Evolutionary conservation across 2,113 vertebrate species (phyloP).

Genomic region (Crotalus horridus): DNA sequence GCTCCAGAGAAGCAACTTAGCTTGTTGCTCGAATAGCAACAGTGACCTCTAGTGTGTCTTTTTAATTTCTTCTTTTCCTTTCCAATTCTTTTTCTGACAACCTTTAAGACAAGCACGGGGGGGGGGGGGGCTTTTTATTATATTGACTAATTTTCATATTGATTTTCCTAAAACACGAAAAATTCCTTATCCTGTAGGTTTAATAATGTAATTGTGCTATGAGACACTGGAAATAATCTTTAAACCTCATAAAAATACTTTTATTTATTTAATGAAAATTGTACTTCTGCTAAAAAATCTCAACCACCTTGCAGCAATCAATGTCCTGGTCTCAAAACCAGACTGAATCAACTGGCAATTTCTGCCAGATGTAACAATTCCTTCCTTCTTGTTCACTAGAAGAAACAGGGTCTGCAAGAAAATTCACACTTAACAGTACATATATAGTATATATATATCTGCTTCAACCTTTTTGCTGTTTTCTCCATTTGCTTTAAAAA

Average conservation of each 20-base stretch:
- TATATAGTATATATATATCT: neutral
- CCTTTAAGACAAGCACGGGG: conserved; percentile 69
- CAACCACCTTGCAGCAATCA: conserved; percentile 47
- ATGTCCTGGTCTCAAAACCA: conserved; percentile 40
- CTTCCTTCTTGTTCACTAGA: conserved; percentile 38
- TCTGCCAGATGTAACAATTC: conserved; percentile 48
- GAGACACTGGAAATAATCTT: neutral
- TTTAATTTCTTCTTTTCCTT: conserved; percentile 53
- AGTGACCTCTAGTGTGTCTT: conserved; percentile 82
- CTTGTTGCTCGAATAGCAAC: conserved; percentile 72
- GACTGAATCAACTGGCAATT: conserved; percentile 44
- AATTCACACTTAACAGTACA: conserved; percentile 34
- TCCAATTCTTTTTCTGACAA: conserved; percentile 63
- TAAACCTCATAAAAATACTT: conserved; percentile 51
- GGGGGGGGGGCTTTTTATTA: conserved; percentile 23
- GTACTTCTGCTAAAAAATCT: conserved; percentile 57
- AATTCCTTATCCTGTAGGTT: conserved; percentile 65
- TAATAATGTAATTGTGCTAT: conserved; percentile 57
- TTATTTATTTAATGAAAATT: conserved; percentile 66
- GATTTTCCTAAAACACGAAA: conserved; percentile 57
- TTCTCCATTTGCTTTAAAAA: conserved; percentile 69
- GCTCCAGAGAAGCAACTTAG: conserved; percentile 30
- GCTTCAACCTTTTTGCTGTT: conserved; percentile 39
- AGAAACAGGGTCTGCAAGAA: conserved; percentile 49
- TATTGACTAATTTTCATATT: conserved; percentile 71